These are phyloP conservation scores for Tribolium freemani DNA, from an alignment of 2,888 invertebrate species.

Conservation along the genomic window DNA sequence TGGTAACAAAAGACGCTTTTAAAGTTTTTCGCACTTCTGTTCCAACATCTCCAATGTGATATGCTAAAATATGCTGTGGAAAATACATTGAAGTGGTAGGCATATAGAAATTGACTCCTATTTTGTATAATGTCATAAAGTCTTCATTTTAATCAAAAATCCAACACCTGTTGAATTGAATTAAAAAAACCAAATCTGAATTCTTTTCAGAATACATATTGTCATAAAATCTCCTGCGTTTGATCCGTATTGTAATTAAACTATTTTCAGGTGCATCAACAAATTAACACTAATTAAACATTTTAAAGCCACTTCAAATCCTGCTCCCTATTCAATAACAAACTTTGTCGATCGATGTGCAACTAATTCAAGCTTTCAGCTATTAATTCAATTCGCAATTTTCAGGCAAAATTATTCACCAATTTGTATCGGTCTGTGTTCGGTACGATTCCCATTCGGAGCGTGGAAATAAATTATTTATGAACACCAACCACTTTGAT, in stretches of 20 bases:
- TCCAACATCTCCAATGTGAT: not conserved
- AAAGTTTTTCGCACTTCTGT: not conserved
- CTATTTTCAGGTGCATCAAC: not conserved
- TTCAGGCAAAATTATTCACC: slow-evolving; percentile 28
- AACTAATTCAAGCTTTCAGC: slow-evolving; percentile 20
- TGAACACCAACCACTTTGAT: slow-evolving; percentile 18
- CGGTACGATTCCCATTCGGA: slow-evolving; percentile 16
- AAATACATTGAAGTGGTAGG: not conserved
- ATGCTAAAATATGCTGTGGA: not conserved
- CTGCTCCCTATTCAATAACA: slow-evolving; percentile 7
- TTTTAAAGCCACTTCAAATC: slow-evolving; percentile 1
- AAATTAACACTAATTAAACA: slow-evolving; percentile 25
- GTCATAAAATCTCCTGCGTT: no score
- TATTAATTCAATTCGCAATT: slow-evolving; percentile 28
- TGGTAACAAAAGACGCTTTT: not conserved
- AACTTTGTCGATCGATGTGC: slow-evolving; percentile 17
- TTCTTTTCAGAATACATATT: no score
- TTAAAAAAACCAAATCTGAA: no score
- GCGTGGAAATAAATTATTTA: slow-evolving; percentile 31
- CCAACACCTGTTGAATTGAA: no score
- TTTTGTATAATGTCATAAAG: no score
- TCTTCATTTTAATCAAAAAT: no score
- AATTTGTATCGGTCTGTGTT: slow-evolving; percentile 32
- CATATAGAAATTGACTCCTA: no score
- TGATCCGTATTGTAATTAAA: no score